Base-by-base conservation (phyloP, 2,888 invertebrate genomes). In the Microplitis manilae region DNA sequence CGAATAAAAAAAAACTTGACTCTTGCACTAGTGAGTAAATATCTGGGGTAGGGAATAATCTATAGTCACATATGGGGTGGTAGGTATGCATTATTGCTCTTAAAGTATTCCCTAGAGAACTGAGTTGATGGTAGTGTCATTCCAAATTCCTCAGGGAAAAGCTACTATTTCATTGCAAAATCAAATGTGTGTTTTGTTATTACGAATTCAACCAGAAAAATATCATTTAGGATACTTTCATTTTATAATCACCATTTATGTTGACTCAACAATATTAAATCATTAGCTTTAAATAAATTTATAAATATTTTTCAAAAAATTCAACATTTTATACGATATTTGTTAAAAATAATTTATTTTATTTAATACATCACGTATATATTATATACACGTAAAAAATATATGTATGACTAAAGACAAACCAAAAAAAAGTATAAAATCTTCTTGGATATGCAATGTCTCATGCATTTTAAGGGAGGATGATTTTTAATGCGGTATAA, bases 401-500 rank as follows among this genome's bases (percentile, higher is more conserved):
- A 9, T 72, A 69, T 64, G 64, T 69, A 73, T 75, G 73, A 79
- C 40, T 75, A 71, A 75, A 67, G 40, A 59, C 13, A 20, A 70
- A 39, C 68, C 30, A 77, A 67, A 76, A 73, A 67, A 71, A 75
- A 75, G 68, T 50, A 8, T 50, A 70, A 79, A 75, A 75, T 70
- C 64, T 59, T 62, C 83, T 86, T 83, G 84, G 83, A 81, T 85
- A 86, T 87, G 86, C 87, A 86, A 80, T 80, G 83, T 82, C 81
- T 87, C 84, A 87, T 87, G 86, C 86, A 87, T 87, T 87, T 87
- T 87, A 86, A 87, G 87, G 80, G 75, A 85, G 87, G 87, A 85
- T 85, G 87, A 88, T 88, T 89, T 89, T 89, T 89, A 89, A 89
- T 89, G 89, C 83, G 84, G 87, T 87, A 89, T 90, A 89, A 90